Evolutionary conservation across 1,140 invertebrate species (phyloP).

Genomic region (Drosophila equinoxialis): DNA sequence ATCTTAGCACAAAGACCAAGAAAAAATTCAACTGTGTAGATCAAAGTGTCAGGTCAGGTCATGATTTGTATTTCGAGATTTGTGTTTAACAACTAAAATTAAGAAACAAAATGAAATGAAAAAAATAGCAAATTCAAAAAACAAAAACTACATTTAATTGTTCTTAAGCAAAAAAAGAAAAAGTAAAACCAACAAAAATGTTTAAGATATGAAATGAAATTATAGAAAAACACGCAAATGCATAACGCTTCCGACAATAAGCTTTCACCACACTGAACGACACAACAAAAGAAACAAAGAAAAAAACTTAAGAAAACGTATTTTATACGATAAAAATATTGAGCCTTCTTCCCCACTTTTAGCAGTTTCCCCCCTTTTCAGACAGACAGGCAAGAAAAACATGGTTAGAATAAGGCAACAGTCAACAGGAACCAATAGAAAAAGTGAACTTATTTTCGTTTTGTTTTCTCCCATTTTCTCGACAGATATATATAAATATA

Average conservation of each 20-base stretch:
- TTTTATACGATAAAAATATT: no score
- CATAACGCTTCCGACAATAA: conserved; percentile 80
- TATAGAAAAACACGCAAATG: conserved; percentile 56
- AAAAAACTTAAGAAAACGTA: conserved; percentile 19
- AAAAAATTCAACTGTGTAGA: conserved; percentile 1
- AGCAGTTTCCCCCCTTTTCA: no score
- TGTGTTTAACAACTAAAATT: conserved; percentile 59
- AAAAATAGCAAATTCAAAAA: conserved; percentile 29
- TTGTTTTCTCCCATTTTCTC: neutral
- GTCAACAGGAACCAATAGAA: neutral
- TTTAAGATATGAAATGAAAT: conserved; percentile 29
- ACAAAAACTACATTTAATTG: neutral
- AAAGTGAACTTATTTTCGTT: neutral
- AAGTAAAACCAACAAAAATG: neutral
- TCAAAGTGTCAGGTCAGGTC: conserved; percentile 6
- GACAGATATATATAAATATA: neutral
- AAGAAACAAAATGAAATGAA: conserved; percentile 24
- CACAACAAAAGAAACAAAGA: conserved; percentile 71
- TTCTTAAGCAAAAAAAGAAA: conserved; percentile 7
- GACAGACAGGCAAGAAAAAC: no score
- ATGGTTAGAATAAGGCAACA: no score
- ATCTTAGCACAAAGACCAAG: conserved; percentile 13
- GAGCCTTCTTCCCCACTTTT: no score
- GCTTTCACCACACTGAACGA: conserved; percentile 78
- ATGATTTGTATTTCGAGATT: conserved; percentile 2